These are phyloP conservation scores for Myopa testacea DNA, from an alignment of 2,888 invertebrate genomes.

Conservation along the genomic window DNA sequence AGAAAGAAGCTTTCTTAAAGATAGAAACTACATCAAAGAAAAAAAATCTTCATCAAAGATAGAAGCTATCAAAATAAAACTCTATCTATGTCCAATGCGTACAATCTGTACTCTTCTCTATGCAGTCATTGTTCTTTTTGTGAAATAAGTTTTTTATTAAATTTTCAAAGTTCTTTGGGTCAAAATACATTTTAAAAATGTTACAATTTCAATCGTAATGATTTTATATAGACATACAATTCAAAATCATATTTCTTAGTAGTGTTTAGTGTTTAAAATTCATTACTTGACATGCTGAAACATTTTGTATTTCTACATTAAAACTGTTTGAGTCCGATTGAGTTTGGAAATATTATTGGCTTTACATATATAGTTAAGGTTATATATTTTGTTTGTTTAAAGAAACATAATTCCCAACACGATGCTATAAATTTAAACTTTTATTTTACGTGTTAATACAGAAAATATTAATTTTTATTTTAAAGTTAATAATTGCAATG, in stretches of 20 bases:
- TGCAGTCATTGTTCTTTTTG: slow-evolving; percentile 41
- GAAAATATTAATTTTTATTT: slow-evolving; percentile 32
- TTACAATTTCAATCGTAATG: slow-evolving; percentile 45
- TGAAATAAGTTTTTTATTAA: slow-evolving; percentile 52
- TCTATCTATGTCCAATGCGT: no score
- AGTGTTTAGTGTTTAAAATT: slow-evolving; percentile 30
- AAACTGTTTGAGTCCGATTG: slow-evolving; percentile 39
- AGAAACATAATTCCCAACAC: not conserved
- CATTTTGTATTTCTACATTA: slow-evolving; percentile 11
- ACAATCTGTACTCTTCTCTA: no score
- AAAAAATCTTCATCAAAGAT: no score
- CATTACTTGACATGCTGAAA: slow-evolving; percentile 2
- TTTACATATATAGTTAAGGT: slow-evolving; percentile 39
- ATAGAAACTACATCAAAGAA: no score
- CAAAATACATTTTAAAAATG: slow-evolving; percentile 51
- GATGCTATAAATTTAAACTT: slow-evolving; percentile 20
- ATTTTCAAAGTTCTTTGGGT: slow-evolving; percentile 52
- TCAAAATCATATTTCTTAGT: slow-evolving; percentile 40
- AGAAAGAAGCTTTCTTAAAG: no score
- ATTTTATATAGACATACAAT: slow-evolving; percentile 46
- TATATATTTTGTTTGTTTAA: slow-evolving; percentile 8
- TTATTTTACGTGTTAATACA: slow-evolving; percentile 16
- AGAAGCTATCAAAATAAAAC: no score
- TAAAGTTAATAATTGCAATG: slow-evolving; percentile 41
- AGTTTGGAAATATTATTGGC: slow-evolving; percentile 40